phyloP scores from a whole-genome alignment of 1,140 invertebrate genomes.

The Cotesia vestalis region DNA sequence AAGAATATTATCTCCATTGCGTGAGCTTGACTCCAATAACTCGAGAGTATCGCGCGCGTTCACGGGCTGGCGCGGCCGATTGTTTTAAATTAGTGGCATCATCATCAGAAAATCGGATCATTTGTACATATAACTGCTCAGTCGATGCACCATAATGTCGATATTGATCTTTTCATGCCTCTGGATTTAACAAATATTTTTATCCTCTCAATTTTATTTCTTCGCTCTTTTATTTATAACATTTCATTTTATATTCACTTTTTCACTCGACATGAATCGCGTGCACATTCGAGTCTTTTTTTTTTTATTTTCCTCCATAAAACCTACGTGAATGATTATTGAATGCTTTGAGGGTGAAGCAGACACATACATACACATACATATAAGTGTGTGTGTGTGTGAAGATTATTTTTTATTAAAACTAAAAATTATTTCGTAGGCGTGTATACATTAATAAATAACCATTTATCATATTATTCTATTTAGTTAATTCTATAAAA shows the following conservation, averaged over 20 bases:
- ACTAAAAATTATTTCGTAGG: no score
- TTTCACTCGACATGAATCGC: conserved; percentile 33
- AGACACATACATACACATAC: background rate
- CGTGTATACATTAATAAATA: no score
- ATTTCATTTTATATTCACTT: conserved; percentile 12
- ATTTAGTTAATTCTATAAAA: no score
- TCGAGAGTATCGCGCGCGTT: conserved; percentile 29
- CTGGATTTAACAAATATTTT: background rate
- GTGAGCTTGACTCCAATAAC: conserved; percentile 43
- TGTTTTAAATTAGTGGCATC: conserved; percentile 62
- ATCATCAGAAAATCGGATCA: conserved; percentile 48
- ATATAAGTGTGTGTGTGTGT: no score
- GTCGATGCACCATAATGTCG: background rate
- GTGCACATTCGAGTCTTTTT: conserved; percentile 14
- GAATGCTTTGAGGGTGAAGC: conserved; percentile 9
- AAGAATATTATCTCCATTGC: conserved; percentile 58
- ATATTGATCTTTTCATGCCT: conserved; percentile 26
- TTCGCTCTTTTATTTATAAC: background rate
- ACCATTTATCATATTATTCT: no score
- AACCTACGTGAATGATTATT: conserved; percentile 29
- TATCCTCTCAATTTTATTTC: conserved; percentile 6
- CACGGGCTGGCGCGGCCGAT: conserved; percentile 47
- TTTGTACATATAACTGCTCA: conserved; percentile 45
- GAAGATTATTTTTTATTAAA: no score
- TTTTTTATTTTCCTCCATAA: conserved; percentile 25